Evolutionary conservation across 2,797 vertebrate species (phyloP), one percentile per base, ranked within the genome.

Genomic region (Vultur gryphus): DNA sequence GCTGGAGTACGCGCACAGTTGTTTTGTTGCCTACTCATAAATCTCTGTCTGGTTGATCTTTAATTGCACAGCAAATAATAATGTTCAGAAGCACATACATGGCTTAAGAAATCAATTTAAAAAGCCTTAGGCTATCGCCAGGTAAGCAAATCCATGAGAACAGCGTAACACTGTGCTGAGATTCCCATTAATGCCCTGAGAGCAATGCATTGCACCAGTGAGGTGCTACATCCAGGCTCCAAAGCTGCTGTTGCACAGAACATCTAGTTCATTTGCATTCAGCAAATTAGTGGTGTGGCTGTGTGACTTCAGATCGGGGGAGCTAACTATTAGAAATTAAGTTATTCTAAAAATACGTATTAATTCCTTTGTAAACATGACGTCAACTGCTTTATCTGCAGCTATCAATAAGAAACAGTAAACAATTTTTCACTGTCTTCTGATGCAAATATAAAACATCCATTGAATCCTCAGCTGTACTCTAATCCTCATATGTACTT

Each of bases 1-100:
- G 10, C 5, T 20, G 61, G 31, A 62, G 17, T 7, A 7, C 1
- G 1, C 1, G 2, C 31, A 0, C 7, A 3, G 0, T 2, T 17
- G 8, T 17, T 73, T 3, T 11, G 2, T 31, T 43, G 10, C 9
- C 62, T 62, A 1, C 43, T 23, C 16, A 0, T 19, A 12, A 17
- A 9, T 44, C 8, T 8, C 2, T 11, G 6, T 16, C 49, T 20
- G 61, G 7, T 59, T 6, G 23, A 1, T 44, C 29, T 66, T 14
- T 16, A 13, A 3, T 66, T 15, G 39, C 48, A 7, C 8, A 13
- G 4, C 39, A 26, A 39, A 2, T 21, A 31, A 2, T 28, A 6
- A 10, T 2, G 26, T 28, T 44, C 28, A 52, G 28, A 28, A 66
- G 37, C 25, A 41, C 21, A 0, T 14, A 11, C 4, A 0, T 11